Base-by-base conservation (phyloP, 2,888 invertebrate species). In the Macrophya alboannulata region DNA sequence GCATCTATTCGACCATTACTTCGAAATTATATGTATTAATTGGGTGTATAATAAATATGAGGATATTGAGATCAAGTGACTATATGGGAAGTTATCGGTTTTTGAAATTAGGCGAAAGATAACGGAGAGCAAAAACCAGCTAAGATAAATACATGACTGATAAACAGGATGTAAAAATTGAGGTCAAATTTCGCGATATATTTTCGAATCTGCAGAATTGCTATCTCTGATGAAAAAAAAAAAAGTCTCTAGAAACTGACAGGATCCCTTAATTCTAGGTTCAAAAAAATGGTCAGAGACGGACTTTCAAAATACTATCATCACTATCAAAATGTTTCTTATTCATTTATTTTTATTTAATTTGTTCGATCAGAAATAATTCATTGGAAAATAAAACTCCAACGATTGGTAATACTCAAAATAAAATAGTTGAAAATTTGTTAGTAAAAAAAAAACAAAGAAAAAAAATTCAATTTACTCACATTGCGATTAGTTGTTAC, bases 401-500 rank as follows among this genome's bases (percentile, higher is more conserved):
- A 68, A 68, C 68, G n/a, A 8, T 55, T 55, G 8, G 55, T n/a
- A n/a, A 55, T 55, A 55, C 17, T n/a, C 8, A n/a, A 0, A 55
- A 55, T 62, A 62, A 5, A 9, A 48, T 15, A 48, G 4, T 48
- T 15, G 48, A 9, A 48, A 48, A 48, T 48, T 3, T 1, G 48
- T 15, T 55, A 8, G 10, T 5, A 4, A 55, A 12, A 55, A 55
- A 55, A 17, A 55, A n/a, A n/a, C 0, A 68, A 68, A 68, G 31
- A 12, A 10, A 25, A 25, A 25, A 10, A 31, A 9, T 17, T 12
- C 55, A 55, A 51, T 15, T 10, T 62, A 81, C 81, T 81, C 62
- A 81, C 81, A 81, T 81, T 81, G 59, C 81, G 43, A 81, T 43
- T 81, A 10, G 81, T 62, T 17, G 77, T 77, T 51, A 48, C 55